phyloP scores from a whole-genome alignment of 2,797 vertebrate genomes.

The Philypnodon macrostomus region DNA sequence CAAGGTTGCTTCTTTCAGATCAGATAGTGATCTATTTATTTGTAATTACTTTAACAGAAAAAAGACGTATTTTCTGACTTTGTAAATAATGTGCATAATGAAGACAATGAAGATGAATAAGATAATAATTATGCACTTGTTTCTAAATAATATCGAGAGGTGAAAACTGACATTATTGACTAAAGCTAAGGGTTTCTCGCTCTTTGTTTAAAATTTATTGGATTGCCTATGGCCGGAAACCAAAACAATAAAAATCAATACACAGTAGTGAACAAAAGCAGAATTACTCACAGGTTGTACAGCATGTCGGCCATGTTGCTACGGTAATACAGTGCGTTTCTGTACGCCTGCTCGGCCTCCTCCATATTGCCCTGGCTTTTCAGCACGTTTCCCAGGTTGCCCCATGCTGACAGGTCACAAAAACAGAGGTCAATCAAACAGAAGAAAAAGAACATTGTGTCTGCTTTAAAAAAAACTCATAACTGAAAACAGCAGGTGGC shows the following conservation, averaged over 20 bases:
- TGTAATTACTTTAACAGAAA: too few species aligned
- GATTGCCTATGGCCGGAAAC: background rate
- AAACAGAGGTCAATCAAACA: conserved; percentile 47
- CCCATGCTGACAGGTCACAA: conserved; percentile 88
- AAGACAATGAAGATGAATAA: too few species aligned
- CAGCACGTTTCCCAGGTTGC: conserved; percentile 98
- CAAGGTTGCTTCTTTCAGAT: too few species aligned
- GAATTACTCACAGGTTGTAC: conserved; percentile 92
- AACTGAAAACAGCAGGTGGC: conserved; percentile 12
- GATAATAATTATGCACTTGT: too few species aligned
- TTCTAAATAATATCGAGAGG: too few species aligned
- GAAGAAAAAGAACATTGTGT: background rate
- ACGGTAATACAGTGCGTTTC: conserved; percentile 96
- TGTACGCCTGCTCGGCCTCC: conserved; percentile 93
- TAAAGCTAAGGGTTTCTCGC: too few species aligned
- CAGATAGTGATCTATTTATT: too few species aligned
- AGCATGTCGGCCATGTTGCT: conserved; percentile 99
- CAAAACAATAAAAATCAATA: background rate
- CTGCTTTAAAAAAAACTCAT: conserved; percentile 15
- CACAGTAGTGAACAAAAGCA: background rate
- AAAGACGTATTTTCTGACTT: too few species aligned
- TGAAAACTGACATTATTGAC: too few species aligned
- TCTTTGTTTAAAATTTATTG: too few species aligned
- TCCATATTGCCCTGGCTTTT: conserved; percentile 97
- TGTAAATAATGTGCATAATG: too few species aligned